Percentiles rank a stretch among this genome's conserved stretches.
These are phyloP conservation scores for Poeciliopsis turrubarensis DNA, from an alignment of 2,113 vertebrate species.

Conservation along the genomic window DNA sequence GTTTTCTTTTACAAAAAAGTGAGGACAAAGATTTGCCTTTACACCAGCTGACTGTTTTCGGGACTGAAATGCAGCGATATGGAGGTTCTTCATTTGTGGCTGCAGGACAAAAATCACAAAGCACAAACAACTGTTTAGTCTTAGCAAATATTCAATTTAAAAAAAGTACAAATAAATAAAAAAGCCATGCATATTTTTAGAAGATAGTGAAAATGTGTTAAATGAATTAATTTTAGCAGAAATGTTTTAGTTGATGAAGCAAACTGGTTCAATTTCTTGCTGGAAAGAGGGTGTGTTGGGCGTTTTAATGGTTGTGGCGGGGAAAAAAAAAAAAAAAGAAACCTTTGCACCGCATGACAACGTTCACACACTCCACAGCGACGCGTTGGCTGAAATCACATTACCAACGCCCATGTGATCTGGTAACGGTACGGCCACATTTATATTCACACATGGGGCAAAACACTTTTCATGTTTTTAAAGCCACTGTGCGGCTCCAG, in stretches of 20 bases:
- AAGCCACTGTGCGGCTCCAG: slow-evolving; percentile 41
- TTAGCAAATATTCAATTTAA: background rate
- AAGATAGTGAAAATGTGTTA: too few species aligned
- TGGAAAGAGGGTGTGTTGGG: background rate
- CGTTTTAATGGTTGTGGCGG: slow-evolving; percentile 17
- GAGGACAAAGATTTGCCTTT: slow-evolving; percentile 17
- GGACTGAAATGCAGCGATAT: slow-evolving; percentile 2
- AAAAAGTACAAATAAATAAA: too few species aligned
- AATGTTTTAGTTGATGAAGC: too few species aligned
- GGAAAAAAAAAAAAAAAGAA: background rate
- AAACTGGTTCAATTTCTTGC: too few species aligned
- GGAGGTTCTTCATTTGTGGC: background rate
- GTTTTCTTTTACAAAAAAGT: slow-evolving; percentile 27
- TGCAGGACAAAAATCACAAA: background rate
- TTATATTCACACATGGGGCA: slow-evolving; percentile 45
- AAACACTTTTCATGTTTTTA: slow-evolving; percentile 51
- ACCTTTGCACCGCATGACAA: background rate
- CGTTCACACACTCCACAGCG: background rate
- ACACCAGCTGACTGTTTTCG: slow-evolving; percentile 6
- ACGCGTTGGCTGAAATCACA: slow-evolving; percentile 16
- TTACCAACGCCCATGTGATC: slow-evolving; percentile 33
- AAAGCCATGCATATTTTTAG: too few species aligned
- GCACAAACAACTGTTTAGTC: background rate
- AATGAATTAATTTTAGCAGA: too few species aligned
- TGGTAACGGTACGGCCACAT: slow-evolving; percentile 33